Evolutionary conservation across 2,113 vertebrate species (phyloP), one percentile per base, ranked within the genome.

Genomic region (Catharus bicknelli): DNA sequence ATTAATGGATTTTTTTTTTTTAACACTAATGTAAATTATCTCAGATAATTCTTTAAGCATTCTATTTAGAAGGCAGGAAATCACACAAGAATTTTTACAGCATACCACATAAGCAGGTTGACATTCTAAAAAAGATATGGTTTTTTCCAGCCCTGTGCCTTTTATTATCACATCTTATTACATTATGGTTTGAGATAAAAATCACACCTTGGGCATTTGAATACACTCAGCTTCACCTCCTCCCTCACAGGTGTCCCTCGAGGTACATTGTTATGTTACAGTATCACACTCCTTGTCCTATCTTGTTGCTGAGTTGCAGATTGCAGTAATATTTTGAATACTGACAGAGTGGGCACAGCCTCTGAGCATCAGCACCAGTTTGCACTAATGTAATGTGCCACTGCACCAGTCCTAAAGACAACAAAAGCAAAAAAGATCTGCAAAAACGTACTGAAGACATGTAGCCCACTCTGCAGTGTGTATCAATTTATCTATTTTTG

Each of bases 111-210:
- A 47, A 90, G 54, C 40, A 67, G 63, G 84, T 2, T 90, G 78
- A 86, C 58, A 73, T 95, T 70, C 57, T 82, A 92, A 91, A 94
- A 88, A 81, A 78, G 70, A 70, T 70, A 57, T 25, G 82, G 55
- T 81, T 90, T 92, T 69, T 83, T 91, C 96, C 76, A 77, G 80
- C 54, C 34, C 23, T 86, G 17, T 79, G 91, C 54, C 85, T 95
- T 91, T 95, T 96, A 94, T 97, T 90, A 95, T 96, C 94, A 78
- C 95, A 91, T 96, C 94, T 95, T 92, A 95, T 96, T 95, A 81
- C 78, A 83, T 97, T 97, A 90, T 75, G 62, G 69, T 84, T 89
- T 76, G 84, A 96, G 95, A 96, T 96, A 77, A 96, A 94, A 94
- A 94, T 91, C 83, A 91, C 38, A 86, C 95, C 36, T 62, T 93